phyloP scores from a whole-genome alignment of 1,140 invertebrate species.

The Drosophila orena region DNA sequence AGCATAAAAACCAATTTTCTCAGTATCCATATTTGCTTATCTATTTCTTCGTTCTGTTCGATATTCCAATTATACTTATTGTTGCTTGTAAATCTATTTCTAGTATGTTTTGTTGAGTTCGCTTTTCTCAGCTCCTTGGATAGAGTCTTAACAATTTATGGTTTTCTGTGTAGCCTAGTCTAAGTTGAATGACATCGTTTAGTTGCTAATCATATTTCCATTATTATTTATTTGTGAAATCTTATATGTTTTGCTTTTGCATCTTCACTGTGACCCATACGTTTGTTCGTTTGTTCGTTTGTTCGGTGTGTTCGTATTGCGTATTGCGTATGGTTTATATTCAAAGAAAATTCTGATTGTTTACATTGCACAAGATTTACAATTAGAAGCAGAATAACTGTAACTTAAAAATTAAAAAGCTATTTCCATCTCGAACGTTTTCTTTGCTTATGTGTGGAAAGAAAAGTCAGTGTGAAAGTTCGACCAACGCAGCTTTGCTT shows the following conservation, averaged over 20 bases:
- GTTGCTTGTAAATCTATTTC: conserved; percentile 57
- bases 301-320: conserved; percentile 22
- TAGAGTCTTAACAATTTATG: conserved; percentile 59
- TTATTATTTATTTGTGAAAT: conserved; percentile 48
- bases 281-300: conserved; percentile 11
- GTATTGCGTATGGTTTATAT: conserved; percentile 60
- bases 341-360: conserved; percentile 84
- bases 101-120: conserved; percentile 37
- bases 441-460: conserved; percentile 47
- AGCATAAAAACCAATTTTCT: conserved; percentile 5
- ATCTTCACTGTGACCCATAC: conserved; percentile 44
- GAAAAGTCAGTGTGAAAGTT: conserved; percentile 56
- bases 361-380: conserved; percentile 85
- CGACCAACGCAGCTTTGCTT: conserved; percentile 21
- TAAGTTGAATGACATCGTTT: conserved; percentile 64
- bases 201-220: conserved; percentile 37
- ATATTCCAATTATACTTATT: conserved; percentile 17
- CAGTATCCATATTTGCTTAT: not conserved
- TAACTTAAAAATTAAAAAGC: conserved; percentile 83
- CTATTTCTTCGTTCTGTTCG: conserved; percentile 20
- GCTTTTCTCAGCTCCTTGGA: conserved; percentile 36
- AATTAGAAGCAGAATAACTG: conserved; percentile 85
- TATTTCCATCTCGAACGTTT: conserved; percentile 55
- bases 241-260: conserved; percentile 31
- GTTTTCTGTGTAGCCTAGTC: conserved; percentile 59